Evolutionary conservation across 2,797 vertebrate genomes (phyloP), one percentile per base, ranked within the genome.

Genomic region (Stomatorhinus walkeri): DNA sequence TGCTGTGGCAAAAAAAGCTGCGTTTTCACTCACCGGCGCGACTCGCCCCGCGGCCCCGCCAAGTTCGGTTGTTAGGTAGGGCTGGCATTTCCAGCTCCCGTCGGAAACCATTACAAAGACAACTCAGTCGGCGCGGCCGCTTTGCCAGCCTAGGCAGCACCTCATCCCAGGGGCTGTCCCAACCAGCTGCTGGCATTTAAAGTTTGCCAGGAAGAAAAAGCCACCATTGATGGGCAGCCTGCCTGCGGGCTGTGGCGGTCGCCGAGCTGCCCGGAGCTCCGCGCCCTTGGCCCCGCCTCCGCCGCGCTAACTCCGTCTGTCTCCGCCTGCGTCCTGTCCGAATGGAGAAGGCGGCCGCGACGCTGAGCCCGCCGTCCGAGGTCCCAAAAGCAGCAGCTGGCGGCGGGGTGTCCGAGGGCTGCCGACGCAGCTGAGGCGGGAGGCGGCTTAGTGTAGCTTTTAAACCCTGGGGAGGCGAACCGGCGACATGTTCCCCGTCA

Each of bases 401-500:
- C 81, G 49, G 81, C 24, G 46, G 22, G 81, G 43, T 85, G 43
- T 48, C 43, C 46, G 43, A 76, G 43, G 16, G 81, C 81, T 84
- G 36, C 32, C 43, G 36, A 19, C 68, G 68, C 56, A 61, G 32
- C 52, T n/a, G 86, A 46, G 61, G 22, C 40, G 43, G 56, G 32
- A 24, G 64, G 83, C 83, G 9, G 48, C 49, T 52, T 52, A 24
- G 24, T 7, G 43, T 10, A 28, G 24, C 46, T 52, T 8, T 81
- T 46, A 40, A 36, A 43, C 19, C 52, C 5, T 22, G 22, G 7
- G 46, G 12, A 5, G 40, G 49, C 76, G 5, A 84, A n/a, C 32
- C 76, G 59, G 40, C 56, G 12, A 87, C 19, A 98, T 98, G 97
- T 98, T 98, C 93, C 96, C 97, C 89, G 94, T 93, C 89, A 98